Percentiles rank a stretch among this genome's conserved stretches.
Conservation (phyloP, 2,797 vertebrate species). For the Coreius guichenoti region DNA sequence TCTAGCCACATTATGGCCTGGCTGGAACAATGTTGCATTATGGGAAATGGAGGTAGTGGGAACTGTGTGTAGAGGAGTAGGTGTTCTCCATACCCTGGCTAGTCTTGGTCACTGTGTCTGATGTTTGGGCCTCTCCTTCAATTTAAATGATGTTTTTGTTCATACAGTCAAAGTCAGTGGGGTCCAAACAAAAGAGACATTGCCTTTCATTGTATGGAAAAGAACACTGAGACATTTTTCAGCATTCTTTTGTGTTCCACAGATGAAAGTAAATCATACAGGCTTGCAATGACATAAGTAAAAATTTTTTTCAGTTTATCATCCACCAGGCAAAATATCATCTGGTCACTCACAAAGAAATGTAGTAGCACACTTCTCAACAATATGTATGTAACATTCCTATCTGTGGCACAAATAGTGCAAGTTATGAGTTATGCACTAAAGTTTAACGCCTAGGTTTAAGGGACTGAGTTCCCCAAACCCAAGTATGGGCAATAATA, state of each 20-base stretch:
- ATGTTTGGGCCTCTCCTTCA: neutral
- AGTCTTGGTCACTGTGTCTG: neutral
- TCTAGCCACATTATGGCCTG: neutral
- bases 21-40: neutral
- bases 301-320: neutral
- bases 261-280: neutral
- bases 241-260: neutral
- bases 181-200: neutral
- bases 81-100: neutral
- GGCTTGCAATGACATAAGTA: neutral
- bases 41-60: constrained; percentile 1
- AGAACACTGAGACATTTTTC: neutral
- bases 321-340: neutral
- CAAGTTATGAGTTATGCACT: neutral
- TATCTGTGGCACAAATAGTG: neutral
- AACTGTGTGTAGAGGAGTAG: neutral
- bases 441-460: neutral
- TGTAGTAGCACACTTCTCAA: neutral
- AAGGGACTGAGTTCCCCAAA: neutral
- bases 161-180: neutral
- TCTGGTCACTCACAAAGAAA: neutral
- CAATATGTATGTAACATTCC: neutral
- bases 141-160: neutral
- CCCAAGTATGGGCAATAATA: neutral
- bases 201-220: neutral